phyloP scores from a whole-genome alignment of 2,113 vertebrate species.

The Pseudopipra pipra region DNA sequence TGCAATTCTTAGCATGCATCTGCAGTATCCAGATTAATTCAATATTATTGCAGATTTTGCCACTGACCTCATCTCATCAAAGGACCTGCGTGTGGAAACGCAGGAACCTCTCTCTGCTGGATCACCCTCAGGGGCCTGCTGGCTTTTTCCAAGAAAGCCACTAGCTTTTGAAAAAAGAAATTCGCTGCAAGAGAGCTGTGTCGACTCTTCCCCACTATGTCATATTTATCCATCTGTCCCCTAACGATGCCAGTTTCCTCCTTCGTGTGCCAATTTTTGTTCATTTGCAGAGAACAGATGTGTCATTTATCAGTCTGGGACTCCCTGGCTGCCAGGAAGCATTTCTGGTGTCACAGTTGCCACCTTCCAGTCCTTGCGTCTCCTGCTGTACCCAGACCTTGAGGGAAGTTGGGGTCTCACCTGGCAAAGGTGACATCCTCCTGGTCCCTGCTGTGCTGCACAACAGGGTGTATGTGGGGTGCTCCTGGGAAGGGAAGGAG shows the following conservation, averaged over 20 bases:
- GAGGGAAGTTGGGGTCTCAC: not conserved
- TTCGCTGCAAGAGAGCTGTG: not conserved
- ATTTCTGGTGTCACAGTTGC: not conserved
- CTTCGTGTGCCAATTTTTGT: constrained; percentile 45
- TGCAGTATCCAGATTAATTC: not conserved
- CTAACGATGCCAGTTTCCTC: constrained; percentile 18
- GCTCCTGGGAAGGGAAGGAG: not conserved
- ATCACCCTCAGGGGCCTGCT: not conserved
- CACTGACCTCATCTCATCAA: not conserved
- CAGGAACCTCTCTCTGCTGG: not conserved
- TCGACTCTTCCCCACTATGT: not conserved
- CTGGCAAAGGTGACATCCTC: not conserved
- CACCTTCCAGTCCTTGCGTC: not conserved
- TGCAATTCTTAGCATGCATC: not conserved
- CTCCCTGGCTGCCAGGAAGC: not conserved
- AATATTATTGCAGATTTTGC: not conserved
- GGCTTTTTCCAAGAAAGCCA: not conserved
- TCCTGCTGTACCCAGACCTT: not conserved
- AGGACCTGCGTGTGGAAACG: not conserved
- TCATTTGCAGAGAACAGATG: constrained; percentile 60
- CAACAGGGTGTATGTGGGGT: not conserved
- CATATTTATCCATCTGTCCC: constrained; percentile 31
- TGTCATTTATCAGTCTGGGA: constrained; percentile 20
- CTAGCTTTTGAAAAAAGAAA: not conserved
- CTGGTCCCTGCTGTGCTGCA: not conserved